Evolutionary conservation across 2,888 invertebrate species (phyloP), one percentile per base, ranked within the genome.

Genomic region (Phyllotreta striolata): DNA sequence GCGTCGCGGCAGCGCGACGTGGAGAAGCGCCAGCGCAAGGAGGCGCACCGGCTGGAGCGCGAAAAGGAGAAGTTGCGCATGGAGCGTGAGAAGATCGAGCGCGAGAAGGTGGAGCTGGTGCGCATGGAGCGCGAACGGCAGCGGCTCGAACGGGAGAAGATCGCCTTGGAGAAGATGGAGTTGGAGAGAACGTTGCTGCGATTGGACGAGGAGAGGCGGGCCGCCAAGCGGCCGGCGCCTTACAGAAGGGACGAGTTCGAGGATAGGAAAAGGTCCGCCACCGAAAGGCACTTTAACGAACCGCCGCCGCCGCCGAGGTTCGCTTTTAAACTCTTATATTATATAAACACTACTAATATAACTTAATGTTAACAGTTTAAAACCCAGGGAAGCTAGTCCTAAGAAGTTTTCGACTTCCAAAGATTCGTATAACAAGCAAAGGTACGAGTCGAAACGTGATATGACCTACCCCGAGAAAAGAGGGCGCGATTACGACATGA

Each of bases 51-150:
- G 56, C 85, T 95, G 56, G 91, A 90, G 65, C 85, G 92, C 55
- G 94, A 95, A 79, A 85, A 93, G 34, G 91, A 93, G 75, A 91
- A 92, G 44, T 82, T 95, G 67, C 86, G 91, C 49, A 83, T 92
- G 9, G 96, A 96, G 81, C 87, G 94, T 14, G 95, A 95, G 74
- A 89, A 91, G 72, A 89, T 96, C 58, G 96, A 96, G 78, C 87
- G 92, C 2, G 95, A 95, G 78, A 93, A 93, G 81, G 90, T 91
- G 10, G 95, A 96, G 77, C 80, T 95, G 24, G 83, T 95, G 70
- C 88, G 92, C 56, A 80, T 95, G 69, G 94, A 95, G 79, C 86
- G 94, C 10, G 95, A 95, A 78, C 86, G 93, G 54, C 93, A 94
- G 76, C 88, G 92, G 52, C 73, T 87, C 56, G 89, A 89, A 74